These are phyloP conservation scores for Apostichopus leukothele DNA, from an alignment of 53 echinoderm and acorn worm species.

Conservation along the genomic window DNA sequence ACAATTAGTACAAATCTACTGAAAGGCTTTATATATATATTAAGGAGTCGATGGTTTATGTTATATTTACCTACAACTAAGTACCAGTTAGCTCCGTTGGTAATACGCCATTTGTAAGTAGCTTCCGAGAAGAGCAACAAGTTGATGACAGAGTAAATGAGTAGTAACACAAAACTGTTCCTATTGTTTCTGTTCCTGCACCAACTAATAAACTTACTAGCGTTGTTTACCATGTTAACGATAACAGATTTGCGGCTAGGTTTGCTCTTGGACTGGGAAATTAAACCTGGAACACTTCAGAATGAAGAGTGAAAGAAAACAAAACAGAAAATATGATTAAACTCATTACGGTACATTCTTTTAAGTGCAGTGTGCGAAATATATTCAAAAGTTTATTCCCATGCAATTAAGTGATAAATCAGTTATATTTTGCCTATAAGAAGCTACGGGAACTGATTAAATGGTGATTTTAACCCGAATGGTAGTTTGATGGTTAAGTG, in stretches of 20 bases:
- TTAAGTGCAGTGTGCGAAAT: too few relatives aligned
- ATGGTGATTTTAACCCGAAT: too few relatives aligned
- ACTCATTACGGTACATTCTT: too few relatives aligned
- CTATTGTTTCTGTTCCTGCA: conserved; percentile 22
- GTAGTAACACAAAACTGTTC: neutral
- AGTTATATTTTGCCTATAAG: too few relatives aligned
- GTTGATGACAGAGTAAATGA: conserved; percentile 18
- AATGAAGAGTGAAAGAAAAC: neutral
- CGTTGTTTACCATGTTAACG: neutral
- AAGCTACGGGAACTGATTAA: too few relatives aligned
- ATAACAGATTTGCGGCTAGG: neutral
- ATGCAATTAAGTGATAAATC: too few relatives aligned
- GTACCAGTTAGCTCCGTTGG: conserved; percentile 39
- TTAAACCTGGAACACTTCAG: conserved; percentile 10
- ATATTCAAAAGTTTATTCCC: too few relatives aligned
- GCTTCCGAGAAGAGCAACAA: conserved; percentile 22
- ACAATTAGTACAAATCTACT: too few relatives aligned
- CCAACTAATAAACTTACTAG: neutral
- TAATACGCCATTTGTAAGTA: conserved; percentile 21
- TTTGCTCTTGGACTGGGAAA: neutral
- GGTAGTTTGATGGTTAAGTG: too few relatives aligned
- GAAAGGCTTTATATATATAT: too few relatives aligned
- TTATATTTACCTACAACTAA: conserved; percentile 11
- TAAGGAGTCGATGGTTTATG: too few relatives aligned
- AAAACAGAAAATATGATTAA: too few relatives aligned